phyloP scores from a whole-genome alignment of 2,113 vertebrate genomes.

The Puntigrus tetrazona region DNA sequence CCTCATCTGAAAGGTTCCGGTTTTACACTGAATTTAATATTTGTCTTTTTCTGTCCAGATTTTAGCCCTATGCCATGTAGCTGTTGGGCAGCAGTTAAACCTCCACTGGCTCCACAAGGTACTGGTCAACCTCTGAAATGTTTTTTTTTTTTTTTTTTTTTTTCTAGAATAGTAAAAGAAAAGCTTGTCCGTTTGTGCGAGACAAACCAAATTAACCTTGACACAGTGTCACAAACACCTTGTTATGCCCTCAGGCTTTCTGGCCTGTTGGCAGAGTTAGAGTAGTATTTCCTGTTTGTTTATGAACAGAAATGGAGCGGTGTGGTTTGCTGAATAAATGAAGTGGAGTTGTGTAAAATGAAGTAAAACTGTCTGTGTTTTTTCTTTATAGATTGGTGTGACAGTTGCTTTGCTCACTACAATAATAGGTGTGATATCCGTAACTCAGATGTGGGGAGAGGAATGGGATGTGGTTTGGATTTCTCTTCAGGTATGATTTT shows the following conservation, averaged over 20 bases:
- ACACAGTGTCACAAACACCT: conserved; percentile 22
- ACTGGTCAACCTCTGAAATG: conserved; percentile 40
- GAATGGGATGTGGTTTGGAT: conserved; percentile 93
- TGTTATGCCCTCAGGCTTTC: conserved; percentile 21
- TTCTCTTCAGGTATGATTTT: conserved; percentile 85
- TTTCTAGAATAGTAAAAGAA: neutral
- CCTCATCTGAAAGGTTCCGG: neutral
- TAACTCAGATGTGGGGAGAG: conserved; percentile 89
- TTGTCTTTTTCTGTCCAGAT: conserved; percentile 74
- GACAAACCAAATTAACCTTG: conserved; percentile 27
- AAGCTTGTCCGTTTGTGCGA: neutral
- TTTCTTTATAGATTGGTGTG: conserved; percentile 82
- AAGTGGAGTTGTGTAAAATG: neutral
- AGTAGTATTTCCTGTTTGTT: conserved; percentile 22
- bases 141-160: too few relatives aligned
- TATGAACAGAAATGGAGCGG: neutral
- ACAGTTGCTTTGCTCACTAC: conserved; percentile 82
- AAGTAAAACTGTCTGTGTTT: neutral
- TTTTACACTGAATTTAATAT: neutral
- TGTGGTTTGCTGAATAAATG: neutral
- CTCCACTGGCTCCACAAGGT: conserved; percentile 99
- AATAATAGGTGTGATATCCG: conserved; percentile 85
- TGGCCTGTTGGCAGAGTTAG: neutral
- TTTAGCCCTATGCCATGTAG: conserved; percentile 91
- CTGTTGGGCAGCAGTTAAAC: conserved; percentile 94